phyloP scores from a whole-genome alignment of 2,797 vertebrate species.

The Onychomys leucogaster region DNA sequence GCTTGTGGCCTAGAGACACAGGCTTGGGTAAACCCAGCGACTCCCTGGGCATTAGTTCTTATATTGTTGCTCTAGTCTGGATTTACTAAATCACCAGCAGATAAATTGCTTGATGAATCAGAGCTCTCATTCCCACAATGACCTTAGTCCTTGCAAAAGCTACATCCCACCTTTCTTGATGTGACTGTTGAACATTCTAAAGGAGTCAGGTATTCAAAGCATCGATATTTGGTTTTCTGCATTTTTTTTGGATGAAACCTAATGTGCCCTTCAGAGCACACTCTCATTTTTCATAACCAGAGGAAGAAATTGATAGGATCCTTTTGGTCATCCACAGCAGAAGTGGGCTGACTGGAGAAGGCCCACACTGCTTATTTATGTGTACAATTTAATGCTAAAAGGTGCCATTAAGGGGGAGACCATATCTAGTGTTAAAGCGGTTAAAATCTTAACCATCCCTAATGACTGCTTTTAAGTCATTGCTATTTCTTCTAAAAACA shows the following conservation, averaged over 20 bases:
- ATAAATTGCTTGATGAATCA: not conserved
- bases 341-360: slow-evolving; percentile 50
- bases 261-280: slow-evolving; percentile 73
- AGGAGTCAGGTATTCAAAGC: slow-evolving; percentile 54
- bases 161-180: slow-evolving; percentile 57
- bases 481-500: slow-evolving; percentile 85
- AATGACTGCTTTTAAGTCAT: slow-evolving; percentile 82
- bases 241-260: slow-evolving; percentile 78
- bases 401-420: slow-evolving; percentile 76
- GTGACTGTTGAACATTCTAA: slow-evolving; percentile 71
- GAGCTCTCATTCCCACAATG: not conserved
- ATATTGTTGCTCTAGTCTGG: not conserved
- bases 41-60: not conserved
- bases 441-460: slow-evolving; percentile 79
- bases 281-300: slow-evolving; percentile 69
- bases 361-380: slow-evolving; percentile 72
- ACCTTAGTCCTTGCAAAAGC: not conserved
- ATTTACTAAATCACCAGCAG: not conserved
- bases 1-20: not conserved
- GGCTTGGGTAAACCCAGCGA: not conserved
- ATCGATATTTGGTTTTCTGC: slow-evolving; percentile 72
- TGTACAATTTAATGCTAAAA: slow-evolving; percentile 74
- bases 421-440: slow-evolving; percentile 75
- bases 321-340: not conserved
- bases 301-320: slow-evolving; percentile 70